These are phyloP conservation scores for Dendrocopos noguchii DNA, from an alignment of 2,113 vertebrate genomes.

Conservation along the genomic window DNA sequence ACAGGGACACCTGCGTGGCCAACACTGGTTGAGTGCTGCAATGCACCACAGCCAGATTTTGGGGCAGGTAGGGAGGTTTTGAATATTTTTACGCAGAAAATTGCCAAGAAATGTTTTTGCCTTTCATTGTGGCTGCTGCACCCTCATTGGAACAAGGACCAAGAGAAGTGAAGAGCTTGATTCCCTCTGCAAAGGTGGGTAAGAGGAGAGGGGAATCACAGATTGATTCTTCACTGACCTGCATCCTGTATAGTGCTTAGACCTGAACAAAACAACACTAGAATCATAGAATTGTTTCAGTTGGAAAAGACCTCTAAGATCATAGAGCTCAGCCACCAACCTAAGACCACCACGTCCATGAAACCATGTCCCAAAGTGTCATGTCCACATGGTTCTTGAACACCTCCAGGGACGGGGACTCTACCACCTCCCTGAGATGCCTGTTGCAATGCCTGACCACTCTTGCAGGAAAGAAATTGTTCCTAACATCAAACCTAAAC, in stretches of 20 bases:
- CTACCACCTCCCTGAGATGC: too few relatives aligned
- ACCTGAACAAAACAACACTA: neutral
- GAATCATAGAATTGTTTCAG: too few relatives aligned
- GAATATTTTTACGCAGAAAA: neutral
- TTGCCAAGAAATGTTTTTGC: neutral
- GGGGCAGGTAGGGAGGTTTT: accelerated
- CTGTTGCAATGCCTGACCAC: too few relatives aligned
- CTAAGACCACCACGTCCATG: too few relatives aligned
- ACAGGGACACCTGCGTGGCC: neutral
- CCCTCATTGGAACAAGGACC: neutral
- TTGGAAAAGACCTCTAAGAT: too few relatives aligned
- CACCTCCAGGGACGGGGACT: too few relatives aligned
- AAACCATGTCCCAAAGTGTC: too few relatives aligned
- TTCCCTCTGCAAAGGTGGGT: neutral
- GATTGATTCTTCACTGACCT: neutral
- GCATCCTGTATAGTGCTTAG: neutral
- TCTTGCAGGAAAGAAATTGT: too few relatives aligned
- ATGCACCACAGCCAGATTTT: neutral
- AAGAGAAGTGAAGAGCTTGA: accelerated
- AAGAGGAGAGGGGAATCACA: neutral
- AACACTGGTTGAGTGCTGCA: neutral
- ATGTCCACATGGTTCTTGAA: too few relatives aligned
- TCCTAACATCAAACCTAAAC: too few relatives aligned
- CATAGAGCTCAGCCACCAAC: too few relatives aligned
- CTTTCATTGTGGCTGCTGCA: neutral